Evolutionary conservation across 2,888 invertebrate genomes (phyloP), one percentile per base, ranked within the genome.

Genomic region (Agrilus biguttatus): DNA sequence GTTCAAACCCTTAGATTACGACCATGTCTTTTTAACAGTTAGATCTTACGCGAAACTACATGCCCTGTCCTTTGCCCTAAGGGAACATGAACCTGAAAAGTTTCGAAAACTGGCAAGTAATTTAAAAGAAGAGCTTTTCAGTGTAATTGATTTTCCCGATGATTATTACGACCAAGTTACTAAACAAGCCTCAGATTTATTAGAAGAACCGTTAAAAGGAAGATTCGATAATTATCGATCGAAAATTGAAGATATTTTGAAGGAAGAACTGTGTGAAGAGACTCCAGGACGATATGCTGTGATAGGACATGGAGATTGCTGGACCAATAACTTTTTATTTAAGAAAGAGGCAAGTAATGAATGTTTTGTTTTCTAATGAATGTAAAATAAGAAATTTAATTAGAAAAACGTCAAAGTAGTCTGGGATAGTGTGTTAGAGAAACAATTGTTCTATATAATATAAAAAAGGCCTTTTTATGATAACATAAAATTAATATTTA

Each of bases 1-100:
- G 1, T 37, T 36, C 8, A 14, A 50, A 36, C 48, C 52, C n/a
- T 40, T 60, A 38, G 54, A 60, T 47, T 53, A 51, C 12, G 40
- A 55, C 21, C 57, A 58, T 42, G 52, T 51, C 6, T 40, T 43
- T 14, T 36, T 60, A 7, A 54, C 55, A 17, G 44, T 59, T 42
- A 48, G 49, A 36, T 53, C 55, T 19, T 54, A 59, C 39, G 60
- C 53, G 6, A 52, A 50, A 39, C 49, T 55, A 14, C 60, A 60
- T 42, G 53, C 58, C 5, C 38, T 59, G 6, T 58, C 55, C 0
- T 58, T 53, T 43, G 59, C 55, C 0, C 36, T 60, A 35, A 49
- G 50, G 17, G 52, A 54, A 40, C 49, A 52, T 17, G 46, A 51
- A 28, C 53, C 54, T 1, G 53, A 52, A 19, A 35, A 47, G 17